A percentile compares a stretch with the other conserved stretches of the same genome.
phyloP scores from a whole-genome alignment of 1,140 invertebrate species.

The Bicyclus anynana region DNA sequence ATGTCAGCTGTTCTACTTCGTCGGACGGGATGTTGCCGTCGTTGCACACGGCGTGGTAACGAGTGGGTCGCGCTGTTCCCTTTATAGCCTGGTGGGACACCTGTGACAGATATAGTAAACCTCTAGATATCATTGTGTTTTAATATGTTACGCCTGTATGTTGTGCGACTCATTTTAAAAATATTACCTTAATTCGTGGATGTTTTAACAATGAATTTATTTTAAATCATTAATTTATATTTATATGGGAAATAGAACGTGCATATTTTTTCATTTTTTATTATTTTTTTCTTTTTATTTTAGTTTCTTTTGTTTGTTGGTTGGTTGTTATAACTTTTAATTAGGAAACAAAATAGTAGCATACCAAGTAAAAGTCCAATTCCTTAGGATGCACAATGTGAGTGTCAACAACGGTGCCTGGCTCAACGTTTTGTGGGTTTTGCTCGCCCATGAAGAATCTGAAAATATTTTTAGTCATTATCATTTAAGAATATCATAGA shows the following conservation, averaged over 20 bases:
- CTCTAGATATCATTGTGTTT: not conserved
- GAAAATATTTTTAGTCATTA: conserved; percentile 17
- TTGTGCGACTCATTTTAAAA: too few species aligned
- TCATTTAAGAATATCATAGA: too few species aligned
- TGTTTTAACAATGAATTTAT: too few species aligned
- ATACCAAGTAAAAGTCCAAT: conserved; percentile 92
- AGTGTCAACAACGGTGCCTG: conserved; percentile 90
- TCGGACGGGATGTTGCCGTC: conserved; percentile 86
- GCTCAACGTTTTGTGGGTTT: conserved; percentile 78
- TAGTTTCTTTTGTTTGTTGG: too few species aligned
- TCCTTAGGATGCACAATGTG: conserved; percentile 89
- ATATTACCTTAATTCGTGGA: too few species aligned
- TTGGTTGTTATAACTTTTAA: too few species aligned
- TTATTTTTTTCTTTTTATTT: too few species aligned
- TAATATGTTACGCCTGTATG: too few species aligned
- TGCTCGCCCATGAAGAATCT: conserved; percentile 48
- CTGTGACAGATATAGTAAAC: conserved; percentile 27
- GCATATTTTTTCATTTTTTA: too few species aligned
- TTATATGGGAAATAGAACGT: too few species aligned
- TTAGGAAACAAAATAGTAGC: too few species aligned
- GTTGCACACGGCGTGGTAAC: conserved; percentile 92
- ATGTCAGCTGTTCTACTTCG: conserved; percentile 89
- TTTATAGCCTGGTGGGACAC: conserved; percentile 83
- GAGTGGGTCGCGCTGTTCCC: conserved; percentile 92
- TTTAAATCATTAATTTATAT: too few species aligned